Evolutionary conservation across 2,888 invertebrate genomes (phyloP).

Genomic region (Trichopoda pennipes): DNA sequence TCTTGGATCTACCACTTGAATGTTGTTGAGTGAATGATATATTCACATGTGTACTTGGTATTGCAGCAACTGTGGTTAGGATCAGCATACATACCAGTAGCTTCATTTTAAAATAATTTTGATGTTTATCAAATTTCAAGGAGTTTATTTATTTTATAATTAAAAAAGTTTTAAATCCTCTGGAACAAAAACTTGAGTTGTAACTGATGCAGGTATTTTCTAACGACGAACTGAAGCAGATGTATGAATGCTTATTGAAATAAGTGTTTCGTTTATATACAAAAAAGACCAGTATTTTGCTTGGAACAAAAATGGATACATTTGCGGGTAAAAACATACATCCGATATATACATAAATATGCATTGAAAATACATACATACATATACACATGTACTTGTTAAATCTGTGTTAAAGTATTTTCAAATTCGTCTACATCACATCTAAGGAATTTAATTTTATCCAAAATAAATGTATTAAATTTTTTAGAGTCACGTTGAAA

Average conservation of each 20-base stretch:
- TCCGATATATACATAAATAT: constrained; percentile 18
- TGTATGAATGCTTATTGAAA: constrained; percentile 70
- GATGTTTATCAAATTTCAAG: background rate
- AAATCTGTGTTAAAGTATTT: constrained; percentile 44
- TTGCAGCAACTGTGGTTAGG: constrained; percentile 72
- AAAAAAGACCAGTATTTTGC: constrained; percentile 43
- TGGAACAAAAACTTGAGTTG: constrained; percentile 22
- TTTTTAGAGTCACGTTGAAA: constrained; percentile 15
- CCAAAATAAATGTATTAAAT: constrained; percentile 50
- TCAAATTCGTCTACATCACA: constrained; percentile 47
- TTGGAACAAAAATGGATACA: constrained; percentile 11
- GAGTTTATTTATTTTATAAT: constrained; percentile 39
- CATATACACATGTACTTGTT: constrained; percentile 35
- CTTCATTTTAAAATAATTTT: constrained; percentile 34
- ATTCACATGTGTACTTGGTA: constrained; percentile 76
- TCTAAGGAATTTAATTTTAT: constrained; percentile 56
- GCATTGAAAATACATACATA: constrained; percentile 6
- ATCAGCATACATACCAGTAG: constrained; percentile 68
- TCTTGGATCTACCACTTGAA: constrained; percentile 82
- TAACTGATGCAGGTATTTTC: constrained; percentile 40
- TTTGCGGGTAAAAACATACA: background rate
- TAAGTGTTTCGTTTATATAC: constrained; percentile 71
- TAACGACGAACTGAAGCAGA: constrained; percentile 71
- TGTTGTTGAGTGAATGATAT: constrained; percentile 76
- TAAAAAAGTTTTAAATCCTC: constrained; percentile 8